These are phyloP conservation scores for Jaculus jaculus DNA, from an alignment of 2,113 vertebrate genomes.

Conservation along the genomic window DNA sequence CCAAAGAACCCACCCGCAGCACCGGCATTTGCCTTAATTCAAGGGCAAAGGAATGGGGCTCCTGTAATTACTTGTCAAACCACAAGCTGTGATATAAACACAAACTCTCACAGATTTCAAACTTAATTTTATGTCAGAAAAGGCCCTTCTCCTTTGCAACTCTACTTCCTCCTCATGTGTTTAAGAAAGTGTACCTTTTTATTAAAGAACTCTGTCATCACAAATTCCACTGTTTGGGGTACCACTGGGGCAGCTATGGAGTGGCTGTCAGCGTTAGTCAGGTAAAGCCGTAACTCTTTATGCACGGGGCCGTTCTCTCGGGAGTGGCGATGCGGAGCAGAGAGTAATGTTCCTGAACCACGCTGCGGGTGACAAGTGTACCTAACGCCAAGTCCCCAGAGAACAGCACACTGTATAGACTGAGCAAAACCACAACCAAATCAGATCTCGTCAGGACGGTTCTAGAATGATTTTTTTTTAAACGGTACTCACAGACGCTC, in stretches of 20 bases:
- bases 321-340: neutral
- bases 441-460: conserved; percentile 3
- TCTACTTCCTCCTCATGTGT: neutral
- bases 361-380: neutral
- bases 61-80: neutral
- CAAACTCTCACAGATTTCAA: neutral
- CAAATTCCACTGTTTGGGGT: neutral
- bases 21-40: neutral
- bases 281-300: neutral
- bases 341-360: neutral
- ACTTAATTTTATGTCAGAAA: neutral
- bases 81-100: neutral
- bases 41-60: neutral
- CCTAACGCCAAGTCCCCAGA: neutral
- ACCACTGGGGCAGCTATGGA: neutral
- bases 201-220: neutral
- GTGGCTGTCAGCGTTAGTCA: too few relatives aligned
- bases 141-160: neutral
- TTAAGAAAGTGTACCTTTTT: neutral
- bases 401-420: neutral
- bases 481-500: conserved; percentile 94
- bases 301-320: neutral
- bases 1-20: neutral
- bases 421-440: conserved; percentile 34
- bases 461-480: conserved; percentile 58